A percentile compares a stretch with the other conserved stretches of the same genome.
phyloP scores from a whole-genome alignment of 2,888 invertebrate species.

The Corythucha ciliata region DNA sequence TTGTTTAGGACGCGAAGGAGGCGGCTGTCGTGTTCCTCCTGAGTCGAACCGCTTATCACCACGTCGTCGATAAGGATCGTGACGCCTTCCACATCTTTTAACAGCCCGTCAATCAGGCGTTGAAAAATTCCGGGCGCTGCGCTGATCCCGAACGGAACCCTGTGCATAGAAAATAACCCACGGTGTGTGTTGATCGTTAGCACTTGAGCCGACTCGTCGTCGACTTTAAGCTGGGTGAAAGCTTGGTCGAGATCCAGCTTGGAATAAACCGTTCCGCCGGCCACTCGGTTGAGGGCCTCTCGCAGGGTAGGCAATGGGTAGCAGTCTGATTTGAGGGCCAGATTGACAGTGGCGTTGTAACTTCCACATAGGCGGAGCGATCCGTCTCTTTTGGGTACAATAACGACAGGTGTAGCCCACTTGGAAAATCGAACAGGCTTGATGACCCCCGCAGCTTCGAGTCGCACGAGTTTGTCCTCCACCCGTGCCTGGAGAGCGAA shows the following conservation, averaged over 20 bases:
- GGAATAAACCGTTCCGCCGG: not conserved
- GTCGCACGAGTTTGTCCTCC: not conserved
- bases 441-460: not conserved
- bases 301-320: too few species aligned
- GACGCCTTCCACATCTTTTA: not conserved
- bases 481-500: not conserved
- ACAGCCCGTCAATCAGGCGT: not conserved
- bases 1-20: too few species aligned
- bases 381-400: not conserved
- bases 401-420: slow-evolving; percentile 3
- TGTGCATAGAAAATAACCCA: not conserved
- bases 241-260: slow-evolving; percentile 1
- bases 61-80: slow-evolving; percentile 1
- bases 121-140: slow-evolving; percentile 3
- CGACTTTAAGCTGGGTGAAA: slow-evolving; percentile 6
- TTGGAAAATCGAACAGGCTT: not conserved
- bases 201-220: not conserved
- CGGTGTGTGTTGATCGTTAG: slow-evolving; percentile 8
- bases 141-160: slow-evolving; percentile 3
- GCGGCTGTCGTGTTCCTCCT: too few species aligned
- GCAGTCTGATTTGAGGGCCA: too few species aligned
- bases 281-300: too few species aligned
- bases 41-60: too few species aligned
- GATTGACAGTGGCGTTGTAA: too few species aligned
- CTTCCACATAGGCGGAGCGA: not conserved